Percentiles rank a stretch among this genome's conserved stretches.
Evolutionary conservation across 2,797 vertebrate genomes (phyloP).

Genomic region (Malurus leucopterus): DNA sequence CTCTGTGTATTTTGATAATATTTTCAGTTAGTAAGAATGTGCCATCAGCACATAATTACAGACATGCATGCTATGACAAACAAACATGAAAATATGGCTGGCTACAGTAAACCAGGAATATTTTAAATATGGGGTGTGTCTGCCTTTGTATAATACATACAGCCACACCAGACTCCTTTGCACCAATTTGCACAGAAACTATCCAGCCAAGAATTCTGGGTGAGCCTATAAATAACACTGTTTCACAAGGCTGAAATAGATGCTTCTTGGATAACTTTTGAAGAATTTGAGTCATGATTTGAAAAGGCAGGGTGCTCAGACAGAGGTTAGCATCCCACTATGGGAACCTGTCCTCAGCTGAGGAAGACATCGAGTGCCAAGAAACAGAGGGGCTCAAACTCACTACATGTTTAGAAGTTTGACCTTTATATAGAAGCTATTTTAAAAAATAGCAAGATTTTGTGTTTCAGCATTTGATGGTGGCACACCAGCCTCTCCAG

Average conservation of each 20-base stretch:
- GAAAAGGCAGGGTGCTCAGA: not conserved
- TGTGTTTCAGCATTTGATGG: not conserved
- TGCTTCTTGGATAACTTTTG: not conserved
- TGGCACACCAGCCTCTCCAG: not conserved
- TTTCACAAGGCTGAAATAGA: not conserved
- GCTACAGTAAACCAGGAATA: constrained; percentile 2
- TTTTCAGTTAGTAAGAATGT: constrained; percentile 5
- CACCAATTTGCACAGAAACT: constrained; percentile 15
- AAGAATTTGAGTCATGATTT: not conserved
- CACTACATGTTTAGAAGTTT: not conserved
- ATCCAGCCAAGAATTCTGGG: not conserved
- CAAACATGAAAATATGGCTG: constrained; percentile 2
- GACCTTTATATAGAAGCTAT: not conserved
- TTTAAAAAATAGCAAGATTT: not conserved
- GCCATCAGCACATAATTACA: constrained; percentile 23
- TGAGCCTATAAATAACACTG: not conserved
- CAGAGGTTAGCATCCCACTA: not conserved
- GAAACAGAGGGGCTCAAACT: not conserved
- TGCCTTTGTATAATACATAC: not conserved
- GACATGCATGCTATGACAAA: not conserved
- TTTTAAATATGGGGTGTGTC: constrained; percentile 22
- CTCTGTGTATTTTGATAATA: constrained; percentile 3
- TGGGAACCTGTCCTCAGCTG: not conserved
- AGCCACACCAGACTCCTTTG: constrained; percentile 6
- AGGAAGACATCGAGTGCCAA: fast-evolving